Evolutionary conservation across 2,888 invertebrate species (phyloP), one percentile per base, ranked within the genome.

Genomic region (Ceraclea dissimilis): DNA sequence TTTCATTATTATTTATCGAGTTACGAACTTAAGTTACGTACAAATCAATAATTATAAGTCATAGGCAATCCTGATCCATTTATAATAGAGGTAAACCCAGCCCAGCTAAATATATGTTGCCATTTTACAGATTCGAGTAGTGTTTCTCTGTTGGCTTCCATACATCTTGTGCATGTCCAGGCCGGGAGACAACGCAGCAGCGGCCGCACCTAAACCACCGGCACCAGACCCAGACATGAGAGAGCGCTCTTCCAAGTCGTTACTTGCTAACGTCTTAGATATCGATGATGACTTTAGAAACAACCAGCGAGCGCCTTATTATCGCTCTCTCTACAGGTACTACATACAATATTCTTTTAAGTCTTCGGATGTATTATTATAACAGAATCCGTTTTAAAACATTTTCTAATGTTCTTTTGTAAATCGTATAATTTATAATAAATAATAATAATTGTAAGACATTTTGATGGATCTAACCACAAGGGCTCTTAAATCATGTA

Each of bases 111-210:
- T n/a, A n/a, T n/a, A n/a, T n/a, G n/a, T n/a, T n/a, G n/a, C n/a
- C n/a, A n/a, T n/a, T n/a, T n/a, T n/a, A n/a, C 78, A 93, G 93
- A 86, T 93, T 69, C 89, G 87, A 72, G 82, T 89, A 69, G 85
- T 97, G 70, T 93, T 99, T 78, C 84, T 98, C 69, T 90, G 91
- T 75, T 98, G 97, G 95, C 81, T 99, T 75, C 98, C 99, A 66
- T 95, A 94, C 85, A 76, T 97, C 67, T 82, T 98, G 71, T 86
- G 96, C 68, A 98, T 99, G 97, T 87, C 88, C 67, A 80, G 84
- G 68, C 83, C 85, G 64, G 84, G 82, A 66, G 76, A 82, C 67
- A 72, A 71, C 63, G 80, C 80, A 63, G 76, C 81, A 59, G 79
- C 82, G 60, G 79, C 83, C 63, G 77, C 83, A 67, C 87, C 89